These are phyloP conservation scores for Alaudala cheleensis DNA, from an alignment of 2,113 vertebrate species.

Conservation along the genomic window DNA sequence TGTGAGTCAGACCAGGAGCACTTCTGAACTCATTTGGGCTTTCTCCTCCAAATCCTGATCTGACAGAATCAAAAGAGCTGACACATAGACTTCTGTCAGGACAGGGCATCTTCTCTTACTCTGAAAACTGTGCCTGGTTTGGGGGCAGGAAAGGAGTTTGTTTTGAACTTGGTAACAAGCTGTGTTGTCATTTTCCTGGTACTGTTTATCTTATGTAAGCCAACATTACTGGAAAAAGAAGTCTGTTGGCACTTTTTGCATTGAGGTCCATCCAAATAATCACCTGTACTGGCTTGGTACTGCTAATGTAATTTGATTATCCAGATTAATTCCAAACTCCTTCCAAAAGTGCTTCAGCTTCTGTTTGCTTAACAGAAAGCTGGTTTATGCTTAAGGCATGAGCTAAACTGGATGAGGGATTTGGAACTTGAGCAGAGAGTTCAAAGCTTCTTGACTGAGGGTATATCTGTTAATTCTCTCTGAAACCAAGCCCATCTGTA, in stretches of 20 bases:
- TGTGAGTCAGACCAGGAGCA: background rate
- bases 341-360: background rate
- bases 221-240: background rate
- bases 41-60: background rate
- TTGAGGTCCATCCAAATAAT: background rate
- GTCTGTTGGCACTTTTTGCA: background rate
- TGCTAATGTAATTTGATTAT: background rate
- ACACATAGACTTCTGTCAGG: background rate
- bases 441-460: background rate
- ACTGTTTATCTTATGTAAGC: background rate
- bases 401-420: background rate
- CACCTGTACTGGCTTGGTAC: background rate
- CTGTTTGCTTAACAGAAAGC: background rate
- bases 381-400: background rate
- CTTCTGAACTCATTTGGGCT: background rate
- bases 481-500: background rate
- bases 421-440: background rate
- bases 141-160: background rate
- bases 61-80: background rate
- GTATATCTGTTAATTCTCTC: background rate
- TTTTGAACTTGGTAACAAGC: background rate
- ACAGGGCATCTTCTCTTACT: background rate
- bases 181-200: background rate
- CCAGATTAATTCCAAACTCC: background rate
- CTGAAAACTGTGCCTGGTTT: background rate